Base-by-base conservation (phyloP, 2,888 invertebrate genomes). In the Agrypnus murinus region DNA sequence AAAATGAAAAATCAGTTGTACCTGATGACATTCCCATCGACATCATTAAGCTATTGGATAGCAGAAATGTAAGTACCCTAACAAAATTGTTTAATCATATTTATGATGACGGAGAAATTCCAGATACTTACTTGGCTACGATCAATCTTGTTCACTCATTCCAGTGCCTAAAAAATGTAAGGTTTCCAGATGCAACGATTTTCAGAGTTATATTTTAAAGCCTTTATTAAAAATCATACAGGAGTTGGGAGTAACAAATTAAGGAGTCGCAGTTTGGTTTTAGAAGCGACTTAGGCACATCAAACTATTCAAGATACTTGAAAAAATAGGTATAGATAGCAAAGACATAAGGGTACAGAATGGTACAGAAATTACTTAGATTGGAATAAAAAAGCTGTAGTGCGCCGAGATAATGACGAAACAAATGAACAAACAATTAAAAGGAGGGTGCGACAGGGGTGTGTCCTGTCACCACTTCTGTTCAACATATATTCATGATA, bases 401-500 rank as follows among this genome's bases (percentile, higher is more conserved):
- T 40, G n/a, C 40, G n/a, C 3, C 8, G 3, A n/a, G 40, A n/a
- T 7, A n/a, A 40, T n/a, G 40, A 40, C 7, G 8, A 40, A 40
- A 40, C 40, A 40, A 6, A 40, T n/a, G 40, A 40, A 4, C n/a
- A n/a, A 9, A 6, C 40, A 9, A 40, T 40, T 3, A 40, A 40
- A 40, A 40, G 40, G n/a, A n/a, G 7, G 7, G 10, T 40, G 3
- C 7, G 40, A 40, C 40, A 40, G n/a, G 40, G 40, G n/a, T 40
- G 40, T 40, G 40, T 40, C 40, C n/a, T 40, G n/a, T 40, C 40
- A 6, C 40, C 40, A n/a, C 7, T 40, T 40, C 40, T 40, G n/a
- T 40, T 40, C 40, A 40, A 40, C 40, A 40, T 40, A 10, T 40
- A 40, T 40, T 40, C 40, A 3, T 9, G n/a, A 40, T 40, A n/a